These are phyloP conservation scores for Proteles cristata DNA, from an alignment of 2,113 vertebrate species.

Conservation along the genomic window DNA sequence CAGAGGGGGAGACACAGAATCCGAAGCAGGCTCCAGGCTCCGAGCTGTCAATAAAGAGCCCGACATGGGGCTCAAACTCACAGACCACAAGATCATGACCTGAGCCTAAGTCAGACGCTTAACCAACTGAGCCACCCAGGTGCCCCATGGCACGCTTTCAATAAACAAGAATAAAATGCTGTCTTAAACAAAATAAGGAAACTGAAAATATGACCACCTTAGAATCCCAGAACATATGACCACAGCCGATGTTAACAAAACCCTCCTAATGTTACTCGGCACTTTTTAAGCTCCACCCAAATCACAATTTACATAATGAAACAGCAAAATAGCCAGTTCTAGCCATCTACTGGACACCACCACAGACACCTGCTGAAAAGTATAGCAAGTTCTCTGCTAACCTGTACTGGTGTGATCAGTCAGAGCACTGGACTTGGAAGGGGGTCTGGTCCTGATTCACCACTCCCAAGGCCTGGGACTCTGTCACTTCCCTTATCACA, in stretches of 20 bases:
- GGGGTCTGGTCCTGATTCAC: background rate
- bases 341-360: background rate
- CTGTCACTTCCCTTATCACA: background rate
- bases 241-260: background rate
- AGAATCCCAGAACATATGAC: background rate
- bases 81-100: no score
- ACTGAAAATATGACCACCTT: background rate
- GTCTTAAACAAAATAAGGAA: slow-evolving; percentile 3
- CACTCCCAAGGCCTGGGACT: background rate
- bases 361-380: background rate
- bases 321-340: background rate
- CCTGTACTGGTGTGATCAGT: fast-evolving
- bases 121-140: no score
- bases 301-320: background rate
- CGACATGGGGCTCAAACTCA: no score
- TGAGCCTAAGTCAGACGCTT: no score
- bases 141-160: background rate
- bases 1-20: no score
- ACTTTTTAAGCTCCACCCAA: background rate
- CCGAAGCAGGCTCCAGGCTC: no score
- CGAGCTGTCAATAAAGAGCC: no score
- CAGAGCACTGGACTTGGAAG: background rate
- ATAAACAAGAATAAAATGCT: background rate
- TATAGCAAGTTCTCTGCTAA: background rate
- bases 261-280: background rate